Percentiles rank a stretch among this genome's conserved stretches.
These are phyloP conservation scores for Nicator chloris DNA, from an alignment of 2,113 vertebrate genomes.

Conservation along the genomic window DNA sequence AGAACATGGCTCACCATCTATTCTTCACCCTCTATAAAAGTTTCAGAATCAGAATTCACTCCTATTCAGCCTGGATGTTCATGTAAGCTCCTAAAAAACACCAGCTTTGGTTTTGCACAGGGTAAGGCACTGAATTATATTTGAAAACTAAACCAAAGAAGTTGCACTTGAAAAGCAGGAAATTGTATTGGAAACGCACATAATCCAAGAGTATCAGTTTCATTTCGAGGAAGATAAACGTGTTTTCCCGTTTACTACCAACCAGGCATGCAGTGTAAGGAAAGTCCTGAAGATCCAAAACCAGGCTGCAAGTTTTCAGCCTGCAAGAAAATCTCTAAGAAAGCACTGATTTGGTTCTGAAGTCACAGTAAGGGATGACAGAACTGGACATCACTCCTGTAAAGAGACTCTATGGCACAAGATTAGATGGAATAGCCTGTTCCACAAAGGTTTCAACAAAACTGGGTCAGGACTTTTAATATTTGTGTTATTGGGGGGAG, in stretches of 20 bases:
- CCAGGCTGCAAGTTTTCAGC: not conserved
- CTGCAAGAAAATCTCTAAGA: not conserved
- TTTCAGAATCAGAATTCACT: not conserved
- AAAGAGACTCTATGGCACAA: not conserved
- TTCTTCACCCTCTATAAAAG: not conserved
- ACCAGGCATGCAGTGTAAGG: not conserved
- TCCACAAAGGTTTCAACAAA: not conserved
- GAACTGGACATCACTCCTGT: not conserved
- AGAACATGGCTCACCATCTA: not conserved
- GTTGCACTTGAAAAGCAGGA: not conserved
- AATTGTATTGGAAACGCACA: not conserved
- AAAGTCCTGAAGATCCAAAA: not conserved
- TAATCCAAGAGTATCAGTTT: not conserved
- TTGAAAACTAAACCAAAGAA: not conserved
- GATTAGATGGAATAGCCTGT: not conserved
- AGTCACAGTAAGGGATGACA: not conserved
- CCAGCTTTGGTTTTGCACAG: not conserved
- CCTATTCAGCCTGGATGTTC: not conserved
- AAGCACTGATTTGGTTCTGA: not conserved
- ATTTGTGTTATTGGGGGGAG: rapidly evolving
- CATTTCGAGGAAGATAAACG: not conserved
- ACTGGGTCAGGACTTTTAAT: not conserved
- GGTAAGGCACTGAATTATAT: not conserved
- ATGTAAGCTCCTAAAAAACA: not conserved
- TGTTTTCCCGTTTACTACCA: not conserved